Conservation (phyloP, 2,888 invertebrate species). For the Belgica antarctica region DNA sequence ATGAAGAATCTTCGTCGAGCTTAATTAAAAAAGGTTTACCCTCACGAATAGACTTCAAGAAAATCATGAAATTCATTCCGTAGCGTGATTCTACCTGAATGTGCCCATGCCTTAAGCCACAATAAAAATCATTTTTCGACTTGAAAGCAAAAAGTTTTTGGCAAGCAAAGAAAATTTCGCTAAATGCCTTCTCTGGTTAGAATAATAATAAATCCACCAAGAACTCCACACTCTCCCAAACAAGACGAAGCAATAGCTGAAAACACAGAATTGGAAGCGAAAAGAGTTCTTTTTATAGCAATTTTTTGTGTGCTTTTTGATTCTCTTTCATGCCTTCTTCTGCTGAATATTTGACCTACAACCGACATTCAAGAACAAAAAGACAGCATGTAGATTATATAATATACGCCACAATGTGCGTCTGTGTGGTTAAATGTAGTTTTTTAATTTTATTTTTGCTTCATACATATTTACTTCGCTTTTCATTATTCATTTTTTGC, state of each 20-base stretch:
- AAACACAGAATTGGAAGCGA: conserved; percentile 13
- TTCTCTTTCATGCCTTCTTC: conserved; percentile 22
- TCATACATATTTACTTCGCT: conserved; percentile 19
- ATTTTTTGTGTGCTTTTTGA: background rate
- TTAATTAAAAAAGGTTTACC: background rate
- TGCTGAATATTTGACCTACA: conserved; percentile 40
- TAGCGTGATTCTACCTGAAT: background rate
- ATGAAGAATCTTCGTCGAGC: background rate
- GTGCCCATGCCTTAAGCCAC: background rate
- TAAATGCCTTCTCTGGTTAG: conserved; percentile 12
- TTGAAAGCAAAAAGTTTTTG: background rate
- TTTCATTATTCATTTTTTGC: conserved; percentile 31
- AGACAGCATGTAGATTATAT: conserved; percentile 40
- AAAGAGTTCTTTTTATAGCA: conserved; percentile 24
- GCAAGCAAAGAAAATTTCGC: background rate
- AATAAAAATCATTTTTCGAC: background rate
- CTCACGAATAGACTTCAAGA: conserved; percentile 1
- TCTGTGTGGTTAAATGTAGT: conserved; percentile 23
- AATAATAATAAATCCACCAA: conserved; percentile 26
- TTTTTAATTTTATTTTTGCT: conserved; percentile 13
- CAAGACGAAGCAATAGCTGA: background rate
- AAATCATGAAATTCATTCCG: background rate
- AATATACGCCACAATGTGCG: conserved; percentile 32
- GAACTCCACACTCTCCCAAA: conserved; percentile 4
- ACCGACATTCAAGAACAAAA: conserved; percentile 41